Base-by-base conservation (phyloP, 2,888 invertebrate species). In the Chironomus riparius region DNA sequence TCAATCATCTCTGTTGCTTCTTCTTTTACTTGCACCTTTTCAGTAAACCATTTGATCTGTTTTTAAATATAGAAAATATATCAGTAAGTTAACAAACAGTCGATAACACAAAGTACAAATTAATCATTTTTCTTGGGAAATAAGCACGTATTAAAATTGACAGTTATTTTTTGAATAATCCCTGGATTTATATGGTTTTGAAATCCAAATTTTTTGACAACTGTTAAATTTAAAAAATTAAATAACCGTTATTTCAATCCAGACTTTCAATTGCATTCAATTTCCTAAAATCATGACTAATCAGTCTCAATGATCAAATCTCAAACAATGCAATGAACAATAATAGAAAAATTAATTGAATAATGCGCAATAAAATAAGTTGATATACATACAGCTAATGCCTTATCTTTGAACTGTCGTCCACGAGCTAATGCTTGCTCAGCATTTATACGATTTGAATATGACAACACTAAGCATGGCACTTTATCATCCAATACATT, bases 401-500 rank as follows among this genome's bases (percentile, higher is more conserved):
- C 88, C 78, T 90, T 88, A 13, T 93, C 94, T 81, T 92, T 91
- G 77, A 89, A 85, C 79, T 91, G 83, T 78, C 82, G 82, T 21
- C 84, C 84, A 18, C 85, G 84, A 68, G 82, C 77, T 61, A 83
- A 81, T 21, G 84, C 85, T 78, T 84, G 85, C 77, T 84, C 84
- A 13, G 85, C 84, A 79, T 80, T 83, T n/a, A 81, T 79, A 28
- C 84, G 82, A 47, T 83, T 84, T 10, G 83, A 82, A 79, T 83
- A 84, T 2, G 84, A 82, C 77, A 84, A 80, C 78, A 82, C 83
- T 71, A 84, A 76, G 78, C 82, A 83, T 15, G 94, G 94, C 77
- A 92, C 88, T 47, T 88, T 87, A 73, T 89, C 88, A 81, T 92
- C 92, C 12, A 86, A 85, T 78, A 90, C 89, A 81, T 93, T 91